phyloP scores from a whole-genome alignment of 2,797 vertebrate species.

The Neosilurus mollespiculum region DNA sequence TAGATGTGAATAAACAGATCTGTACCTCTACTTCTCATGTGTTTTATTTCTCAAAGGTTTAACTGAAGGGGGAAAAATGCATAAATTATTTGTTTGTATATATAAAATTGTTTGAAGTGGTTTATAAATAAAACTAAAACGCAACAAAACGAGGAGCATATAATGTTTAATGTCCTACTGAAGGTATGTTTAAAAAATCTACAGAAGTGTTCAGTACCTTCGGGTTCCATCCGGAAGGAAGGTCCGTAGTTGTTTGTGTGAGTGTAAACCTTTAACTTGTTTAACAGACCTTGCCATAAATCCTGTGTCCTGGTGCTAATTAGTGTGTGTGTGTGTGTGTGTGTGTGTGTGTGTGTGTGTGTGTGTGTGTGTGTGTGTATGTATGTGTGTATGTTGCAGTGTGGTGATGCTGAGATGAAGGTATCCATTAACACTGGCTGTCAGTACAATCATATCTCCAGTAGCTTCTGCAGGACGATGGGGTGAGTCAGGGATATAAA shows the following conservation, averaged over 20 bases:
- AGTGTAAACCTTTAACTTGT: not conserved
- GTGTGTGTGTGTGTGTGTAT: slow-evolving; percentile 17
- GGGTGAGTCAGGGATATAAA: slow-evolving; percentile 73
- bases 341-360: not conserved
- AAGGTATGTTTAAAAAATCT: not conserved
- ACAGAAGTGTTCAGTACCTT: not conserved
- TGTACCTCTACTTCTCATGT: not conserved
- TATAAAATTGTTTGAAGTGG: not conserved
- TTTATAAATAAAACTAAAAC: not conserved
- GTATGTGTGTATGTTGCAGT: slow-evolving; percentile 70
- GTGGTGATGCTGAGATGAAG: slow-evolving; percentile 78
- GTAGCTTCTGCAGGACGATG: slow-evolving; percentile 81
- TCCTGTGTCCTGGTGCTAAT: no score
- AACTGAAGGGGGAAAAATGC: not conserved
- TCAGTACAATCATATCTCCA: slow-evolving; percentile 84
- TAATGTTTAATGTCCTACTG: not conserved
- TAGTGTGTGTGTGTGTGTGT: no score
- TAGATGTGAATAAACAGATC: not conserved
- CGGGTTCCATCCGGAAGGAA: not conserved
- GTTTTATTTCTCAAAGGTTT: not conserved
- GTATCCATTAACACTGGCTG: slow-evolving; percentile 85
- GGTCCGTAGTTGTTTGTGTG: not conserved
- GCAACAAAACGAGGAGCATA: not conserved
- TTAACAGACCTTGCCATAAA: not conserved
- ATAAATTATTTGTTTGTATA: not conserved